Percentiles rank a stretch among this genome's conserved stretches.
phyloP scores from a whole-genome alignment of 2,113 vertebrate species.

The Hyla sarda region DNA sequence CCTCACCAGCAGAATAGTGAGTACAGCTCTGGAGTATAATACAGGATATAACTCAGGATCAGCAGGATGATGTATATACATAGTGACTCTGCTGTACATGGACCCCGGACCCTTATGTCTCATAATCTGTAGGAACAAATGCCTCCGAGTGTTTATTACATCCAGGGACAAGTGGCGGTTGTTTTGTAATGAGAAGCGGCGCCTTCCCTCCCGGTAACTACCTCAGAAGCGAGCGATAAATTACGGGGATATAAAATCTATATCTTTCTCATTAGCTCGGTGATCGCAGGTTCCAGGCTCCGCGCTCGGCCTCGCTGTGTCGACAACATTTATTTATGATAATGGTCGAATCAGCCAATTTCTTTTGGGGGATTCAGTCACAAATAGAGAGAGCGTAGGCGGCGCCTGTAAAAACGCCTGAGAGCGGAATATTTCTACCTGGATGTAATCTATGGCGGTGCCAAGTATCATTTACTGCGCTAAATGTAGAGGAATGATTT shows the following conservation, averaged over 20 bases:
- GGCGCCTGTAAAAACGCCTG: not conserved
- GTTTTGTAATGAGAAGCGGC: constrained; percentile 44
- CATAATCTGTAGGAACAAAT: not conserved
- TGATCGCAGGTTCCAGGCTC: constrained; percentile 25
- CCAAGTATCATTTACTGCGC: not conserved
- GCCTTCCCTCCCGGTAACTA: constrained; percentile 30
- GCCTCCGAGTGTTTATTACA: not conserved
- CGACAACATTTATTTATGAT: constrained; percentile 39
- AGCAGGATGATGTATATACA: no score
- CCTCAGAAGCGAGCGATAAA: constrained; percentile 38
- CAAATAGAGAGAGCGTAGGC: constrained; percentile 22
- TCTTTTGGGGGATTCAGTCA: not conserved
- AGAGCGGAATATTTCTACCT: not conserved
- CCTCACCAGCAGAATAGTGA: no score
- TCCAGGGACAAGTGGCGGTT: not conserved
- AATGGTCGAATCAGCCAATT: constrained; percentile 30
- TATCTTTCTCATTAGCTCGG: constrained; percentile 50
- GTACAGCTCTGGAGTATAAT: no score
- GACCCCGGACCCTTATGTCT: not conserved
- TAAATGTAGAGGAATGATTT: not conserved
- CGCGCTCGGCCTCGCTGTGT: not conserved
- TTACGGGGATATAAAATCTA: constrained; percentile 55
- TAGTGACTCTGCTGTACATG: no score
- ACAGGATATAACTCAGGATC: no score
- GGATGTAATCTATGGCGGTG: not conserved